Percentiles rank a stretch among this genome's conserved stretches.
Evolutionary conservation across 2,797 vertebrate species (phyloP).

Genomic region (Natrix natrix): DNA sequence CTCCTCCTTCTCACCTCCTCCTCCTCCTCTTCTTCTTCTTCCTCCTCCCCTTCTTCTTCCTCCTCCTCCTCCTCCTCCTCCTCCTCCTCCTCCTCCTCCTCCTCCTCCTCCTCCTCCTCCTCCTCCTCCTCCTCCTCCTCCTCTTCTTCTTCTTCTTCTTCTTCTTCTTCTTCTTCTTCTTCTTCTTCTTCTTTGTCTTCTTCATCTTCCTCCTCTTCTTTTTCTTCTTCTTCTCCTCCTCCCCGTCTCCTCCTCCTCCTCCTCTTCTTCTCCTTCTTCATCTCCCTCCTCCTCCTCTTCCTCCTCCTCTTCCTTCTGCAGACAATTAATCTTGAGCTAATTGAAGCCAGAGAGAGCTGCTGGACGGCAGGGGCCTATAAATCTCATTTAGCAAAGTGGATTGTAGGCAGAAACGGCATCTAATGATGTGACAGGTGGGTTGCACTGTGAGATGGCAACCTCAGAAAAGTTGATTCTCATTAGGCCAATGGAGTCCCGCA

Average conservation of each 20-base stretch:
- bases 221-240: conserved; percentile 70
- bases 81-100: neutral
- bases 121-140: conserved; percentile 58
- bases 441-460: conserved; percentile 80
- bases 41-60: conserved; percentile 73
- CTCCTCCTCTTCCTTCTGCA: conserved; percentile 76
- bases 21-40: neutral
- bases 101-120: conserved; percentile 69
- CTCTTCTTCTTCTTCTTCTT: neutral
- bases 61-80: conserved; percentile 38
- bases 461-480: conserved; percentile 86
- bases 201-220: neutral
- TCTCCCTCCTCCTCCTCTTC: conserved; percentile 47
- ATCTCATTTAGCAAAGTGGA: conserved; percentile 83
- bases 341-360: conserved; percentile 73
- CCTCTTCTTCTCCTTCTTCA: neutral
- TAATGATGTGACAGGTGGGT: conserved; percentile 89
- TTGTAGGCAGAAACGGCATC: conserved; percentile 80
- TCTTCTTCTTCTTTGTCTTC: conserved; percentile 72
- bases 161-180: conserved; percentile 49
- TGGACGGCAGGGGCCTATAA: conserved; percentile 75
- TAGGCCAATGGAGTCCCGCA: conserved; percentile 82
- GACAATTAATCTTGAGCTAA: conserved; percentile 82
- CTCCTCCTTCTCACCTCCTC: conserved; percentile 35
- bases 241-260: neutral